Evolutionary conservation across 2,113 vertebrate species (phyloP), one percentile per base, ranked within the genome.

Genomic region (Phylloscopus whistleri): DNA sequence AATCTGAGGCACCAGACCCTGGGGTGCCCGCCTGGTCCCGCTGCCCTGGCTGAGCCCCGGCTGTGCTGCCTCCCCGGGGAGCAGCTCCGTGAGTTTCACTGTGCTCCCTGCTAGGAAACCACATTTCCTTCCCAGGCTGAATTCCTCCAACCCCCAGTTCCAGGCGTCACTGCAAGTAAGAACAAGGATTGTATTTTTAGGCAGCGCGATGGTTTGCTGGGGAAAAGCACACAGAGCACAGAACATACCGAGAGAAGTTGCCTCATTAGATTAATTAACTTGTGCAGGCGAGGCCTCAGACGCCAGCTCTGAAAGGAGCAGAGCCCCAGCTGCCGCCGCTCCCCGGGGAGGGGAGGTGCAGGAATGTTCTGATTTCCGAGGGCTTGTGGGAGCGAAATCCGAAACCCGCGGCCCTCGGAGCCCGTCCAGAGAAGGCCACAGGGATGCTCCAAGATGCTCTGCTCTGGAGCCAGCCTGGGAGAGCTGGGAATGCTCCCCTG

Each of bases 201-300:
- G 94, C 68, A 94, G 87, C 49, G 84, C 16, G 84, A 92, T 79
- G 81, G 10, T 92, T 87, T 95, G 77, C 93, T 72, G 62, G 87
- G 94, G 10, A 39, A 63, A 89, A 91, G 64, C 89, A 20, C 3
- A 22, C 44, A 53, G 90, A 93, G 53, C 86, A 83, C 69, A 62
- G 37, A 93, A 13, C 86, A 6, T 91, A 89, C 2, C 58, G 63
- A 49, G 89, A 72, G 87, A 81, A 93, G 66, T 66, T 95, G 93
- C 93, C 91, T 97, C 93, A 85, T 96, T 95, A 94, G 81, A 79
- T 93, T 93, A 96, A 97, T 97, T 97, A 96, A 64, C 89, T 91
- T 7, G 84, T 46, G 89, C 89, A 87, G 89, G 77, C 48, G 0
- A 48, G 82, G 91, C 39, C 78, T 67, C 3, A 23, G 52, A 6